These are phyloP conservation scores for Crioceris asparagi DNA, from an alignment of 2,888 invertebrate genomes.

Conservation along the genomic window DNA sequence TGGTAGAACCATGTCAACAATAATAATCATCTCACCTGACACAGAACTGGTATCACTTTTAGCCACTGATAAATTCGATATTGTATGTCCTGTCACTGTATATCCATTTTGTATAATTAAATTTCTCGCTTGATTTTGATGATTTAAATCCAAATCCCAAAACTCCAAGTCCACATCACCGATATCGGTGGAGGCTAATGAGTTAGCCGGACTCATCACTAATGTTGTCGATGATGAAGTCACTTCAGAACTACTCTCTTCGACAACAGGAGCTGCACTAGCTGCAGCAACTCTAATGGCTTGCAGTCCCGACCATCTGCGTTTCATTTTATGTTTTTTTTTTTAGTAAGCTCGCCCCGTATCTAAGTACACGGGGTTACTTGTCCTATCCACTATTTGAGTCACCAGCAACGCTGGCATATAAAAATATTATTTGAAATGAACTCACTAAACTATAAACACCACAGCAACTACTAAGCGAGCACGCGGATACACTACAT, in stretches of 20 bases:
- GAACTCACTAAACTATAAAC: too few species aligned
- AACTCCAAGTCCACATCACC: constrained; percentile 68
- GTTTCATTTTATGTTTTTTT: too few species aligned
- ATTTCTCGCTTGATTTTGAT: constrained; percentile 32
- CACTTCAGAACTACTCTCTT: constrained; percentile 65
- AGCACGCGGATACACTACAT: too few species aligned
- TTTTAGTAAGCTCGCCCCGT: too few species aligned
- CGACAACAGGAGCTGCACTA: constrained; percentile 17
- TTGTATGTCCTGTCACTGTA: constrained; percentile 33
- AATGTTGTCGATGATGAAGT: constrained; percentile 58
- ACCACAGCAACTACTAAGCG: too few species aligned
- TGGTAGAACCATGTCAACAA: too few species aligned
- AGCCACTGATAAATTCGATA: constrained; percentile 31
- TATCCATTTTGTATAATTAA: constrained; percentile 34
- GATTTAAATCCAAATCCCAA: constrained; percentile 61
- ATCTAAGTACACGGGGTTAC: too few species aligned
- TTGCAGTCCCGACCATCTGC: constrained; percentile 58
- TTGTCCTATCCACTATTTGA: too few species aligned
- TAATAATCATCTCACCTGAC: constrained; percentile 37
- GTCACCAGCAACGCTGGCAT: too few species aligned
- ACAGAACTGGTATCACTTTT: constrained; percentile 40
- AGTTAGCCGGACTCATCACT: constrained; percentile 61
- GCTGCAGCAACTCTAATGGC: constrained; percentile 56
- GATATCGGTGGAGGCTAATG: constrained; percentile 65
- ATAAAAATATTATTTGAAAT: too few species aligned